A percentile compares a stretch with the other conserved stretches of the same genome.
These are phyloP conservation scores for Cyanistes caeruleus DNA, from an alignment of 2,113 vertebrate genomes.

Conservation along the genomic window DNA sequence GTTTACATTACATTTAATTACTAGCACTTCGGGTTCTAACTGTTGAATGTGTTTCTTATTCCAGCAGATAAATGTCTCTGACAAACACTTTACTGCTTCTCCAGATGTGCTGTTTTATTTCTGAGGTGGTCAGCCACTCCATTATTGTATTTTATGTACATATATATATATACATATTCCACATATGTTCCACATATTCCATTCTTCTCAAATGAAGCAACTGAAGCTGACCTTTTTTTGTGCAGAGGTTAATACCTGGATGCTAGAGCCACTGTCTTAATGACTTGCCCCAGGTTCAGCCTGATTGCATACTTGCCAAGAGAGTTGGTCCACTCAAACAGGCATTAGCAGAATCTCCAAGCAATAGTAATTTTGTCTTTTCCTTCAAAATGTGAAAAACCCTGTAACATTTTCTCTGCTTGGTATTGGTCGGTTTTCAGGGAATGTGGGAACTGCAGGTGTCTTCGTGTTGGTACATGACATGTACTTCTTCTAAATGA, in stretches of 20 bases:
- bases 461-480: rapidly evolving
- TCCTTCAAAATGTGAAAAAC: neutral
- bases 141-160: neutral
- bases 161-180: too few relatives aligned
- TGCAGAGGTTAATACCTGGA: neutral
- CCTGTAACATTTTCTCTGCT: neutral
- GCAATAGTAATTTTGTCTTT: neutral
- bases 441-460: neutral
- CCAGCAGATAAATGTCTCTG: neutral
- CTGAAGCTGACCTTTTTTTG: neutral
- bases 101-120: neutral
- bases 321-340: neutral
- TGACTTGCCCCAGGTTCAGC: neutral
- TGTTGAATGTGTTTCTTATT: neutral
- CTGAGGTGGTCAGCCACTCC: neutral
- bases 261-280: neutral
- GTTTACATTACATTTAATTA: neutral
- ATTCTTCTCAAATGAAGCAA: neutral
- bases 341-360: neutral
- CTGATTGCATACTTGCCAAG: neutral
- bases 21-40: neutral
- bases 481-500: neutral
- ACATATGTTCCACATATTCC: neutral
- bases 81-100: neutral
- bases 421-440: neutral